These are phyloP conservation scores for Megaceryle torquata DNA, from an alignment of 2,113 vertebrate species.

Conservation along the genomic window DNA sequence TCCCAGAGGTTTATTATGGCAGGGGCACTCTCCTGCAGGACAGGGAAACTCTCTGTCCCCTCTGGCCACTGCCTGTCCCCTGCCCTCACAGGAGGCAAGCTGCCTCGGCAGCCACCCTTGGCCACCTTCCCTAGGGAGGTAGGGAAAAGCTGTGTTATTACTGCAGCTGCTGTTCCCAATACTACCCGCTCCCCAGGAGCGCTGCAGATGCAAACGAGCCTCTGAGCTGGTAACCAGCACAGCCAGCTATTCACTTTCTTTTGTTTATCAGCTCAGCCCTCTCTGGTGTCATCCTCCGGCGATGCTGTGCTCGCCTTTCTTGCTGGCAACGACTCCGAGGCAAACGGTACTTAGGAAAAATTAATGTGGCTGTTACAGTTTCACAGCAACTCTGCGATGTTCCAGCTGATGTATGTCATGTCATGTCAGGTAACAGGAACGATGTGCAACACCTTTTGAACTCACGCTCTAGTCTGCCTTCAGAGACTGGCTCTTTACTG, in stretches of 20 bases:
- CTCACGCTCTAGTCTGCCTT: neutral
- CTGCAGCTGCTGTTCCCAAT: neutral
- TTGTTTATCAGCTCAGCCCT: neutral
- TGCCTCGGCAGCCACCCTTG: neutral
- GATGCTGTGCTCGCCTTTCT: neutral
- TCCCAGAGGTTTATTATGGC: neutral
- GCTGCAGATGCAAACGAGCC: neutral
- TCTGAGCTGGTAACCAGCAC: neutral
- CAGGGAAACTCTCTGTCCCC: neutral
- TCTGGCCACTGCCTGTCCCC: neutral
- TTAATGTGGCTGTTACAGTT: neutral
- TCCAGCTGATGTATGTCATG: neutral
- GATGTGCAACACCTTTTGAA: neutral
- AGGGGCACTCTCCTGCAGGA: neutral
- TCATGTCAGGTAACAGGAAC: neutral
- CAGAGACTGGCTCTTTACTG: neutral
- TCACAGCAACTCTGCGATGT: neutral
- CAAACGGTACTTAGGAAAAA: neutral
- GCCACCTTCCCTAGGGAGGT: neutral
- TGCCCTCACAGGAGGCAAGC: neutral
- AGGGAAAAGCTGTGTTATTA: neutral
- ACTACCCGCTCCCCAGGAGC: neutral
- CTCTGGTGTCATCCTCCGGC: neutral
- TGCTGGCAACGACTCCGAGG: neutral
- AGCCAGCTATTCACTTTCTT: neutral